phyloP scores from a whole-genome alignment of 1,140 invertebrate genomes.

The Achroia grisella region DNA sequence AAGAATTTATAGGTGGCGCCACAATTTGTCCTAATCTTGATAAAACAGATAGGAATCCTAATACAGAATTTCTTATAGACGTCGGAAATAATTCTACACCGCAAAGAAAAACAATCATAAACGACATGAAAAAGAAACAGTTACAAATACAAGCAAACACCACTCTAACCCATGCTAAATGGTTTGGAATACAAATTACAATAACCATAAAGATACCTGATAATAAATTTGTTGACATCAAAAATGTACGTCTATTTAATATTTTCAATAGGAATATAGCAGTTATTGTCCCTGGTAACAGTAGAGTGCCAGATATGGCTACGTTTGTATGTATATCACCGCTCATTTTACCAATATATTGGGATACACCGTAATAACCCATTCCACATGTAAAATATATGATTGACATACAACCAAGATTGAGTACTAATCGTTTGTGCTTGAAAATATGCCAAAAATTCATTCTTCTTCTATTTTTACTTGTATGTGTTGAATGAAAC shows the following conservation, averaged over 20 bases:
- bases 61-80: conserved; percentile 70
- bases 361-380: conserved; percentile 83
- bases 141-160: conserved; percentile 72
- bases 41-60: conserved; percentile 71
- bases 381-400: conserved; percentile 82
- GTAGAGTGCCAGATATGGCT: conserved; percentile 75
- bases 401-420: conserved; percentile 73
- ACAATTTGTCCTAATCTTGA: conserved; percentile 72
- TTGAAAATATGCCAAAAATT: conserved; percentile 44
- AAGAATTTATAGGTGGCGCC: conserved; percentile 62
- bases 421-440: conserved; percentile 30
- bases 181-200: conserved; percentile 67
- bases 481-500: conserved; percentile 14
- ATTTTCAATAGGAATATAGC: conserved; percentile 77
- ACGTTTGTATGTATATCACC: conserved; percentile 83
- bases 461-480: conserved; percentile 15
- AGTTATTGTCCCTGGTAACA: conserved; percentile 79
- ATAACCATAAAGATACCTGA: conserved; percentile 76
- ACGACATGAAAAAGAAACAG: conserved; percentile 72
- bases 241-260: conserved; percentile 75
- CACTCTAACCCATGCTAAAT: conserved; percentile 33
- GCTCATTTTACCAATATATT: conserved; percentile 80
- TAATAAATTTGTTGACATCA: conserved; percentile 75
- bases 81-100: conserved; percentile 76
- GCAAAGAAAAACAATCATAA: conserved; percentile 74